Conservation (phyloP, 2,797 vertebrate genomes). For the Poecilia velifera region DNA sequence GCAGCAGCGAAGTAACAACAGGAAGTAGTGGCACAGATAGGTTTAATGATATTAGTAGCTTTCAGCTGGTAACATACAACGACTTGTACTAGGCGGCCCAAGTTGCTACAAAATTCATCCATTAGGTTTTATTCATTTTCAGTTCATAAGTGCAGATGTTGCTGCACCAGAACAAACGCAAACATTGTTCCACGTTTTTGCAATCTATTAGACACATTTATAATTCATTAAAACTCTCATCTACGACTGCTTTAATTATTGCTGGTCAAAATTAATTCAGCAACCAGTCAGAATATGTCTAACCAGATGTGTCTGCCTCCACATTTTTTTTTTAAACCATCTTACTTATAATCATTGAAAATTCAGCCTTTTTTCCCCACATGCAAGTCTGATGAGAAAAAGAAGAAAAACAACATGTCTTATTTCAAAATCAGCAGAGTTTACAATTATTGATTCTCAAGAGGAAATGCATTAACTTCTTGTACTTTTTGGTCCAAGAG, state of each 20-base stretch:
- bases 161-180: not conserved
- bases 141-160: not conserved
- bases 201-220: not conserved
- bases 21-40: not conserved
- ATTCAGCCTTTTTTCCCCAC: not conserved
- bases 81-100: not conserved
- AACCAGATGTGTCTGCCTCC: not conserved
- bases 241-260: not conserved
- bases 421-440: not conserved
- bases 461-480: not conserved
- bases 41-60: not conserved
- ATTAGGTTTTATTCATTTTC: not conserved
- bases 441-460: not conserved
- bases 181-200: not conserved
- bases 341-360: not conserved
- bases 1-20: not conserved
- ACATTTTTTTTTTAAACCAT: not conserved
- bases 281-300: not conserved
- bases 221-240: not conserved
- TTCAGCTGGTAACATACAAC: not conserved
- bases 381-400: too few species aligned
- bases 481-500: not conserved
- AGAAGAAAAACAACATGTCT: not conserved
- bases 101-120: not conserved
- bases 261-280: not conserved